These are phyloP conservation scores for Thyatira batis DNA, from an alignment of 2,888 invertebrate species.

Conservation along the genomic window DNA sequence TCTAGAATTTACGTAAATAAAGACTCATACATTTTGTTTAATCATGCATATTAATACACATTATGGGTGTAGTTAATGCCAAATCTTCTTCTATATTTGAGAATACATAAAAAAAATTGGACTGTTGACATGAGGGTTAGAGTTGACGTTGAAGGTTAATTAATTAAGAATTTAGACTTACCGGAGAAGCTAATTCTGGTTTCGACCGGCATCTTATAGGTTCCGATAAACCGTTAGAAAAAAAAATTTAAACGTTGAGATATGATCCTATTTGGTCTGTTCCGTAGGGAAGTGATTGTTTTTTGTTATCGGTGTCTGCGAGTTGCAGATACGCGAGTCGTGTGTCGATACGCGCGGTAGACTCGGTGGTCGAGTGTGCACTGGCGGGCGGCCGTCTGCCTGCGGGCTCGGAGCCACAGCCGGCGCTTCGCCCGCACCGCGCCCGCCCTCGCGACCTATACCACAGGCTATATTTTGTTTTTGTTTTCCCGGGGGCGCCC, in stretches of 20 bases:
- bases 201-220: slow-evolving; percentile 72
- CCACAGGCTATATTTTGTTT: slow-evolving; percentile 39
- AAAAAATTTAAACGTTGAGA: not conserved
- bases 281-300: slow-evolving; percentile 23
- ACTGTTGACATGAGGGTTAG: not conserved
- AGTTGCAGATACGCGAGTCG: slow-evolving; percentile 48
- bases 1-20: not conserved
- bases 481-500: slow-evolving; percentile 46
- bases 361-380: slow-evolving; percentile 62
- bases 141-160: slow-evolving; percentile 2
- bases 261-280: slow-evolving; percentile 18
- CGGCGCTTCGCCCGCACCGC: slow-evolving; percentile 51
- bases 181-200: slow-evolving; percentile 79
- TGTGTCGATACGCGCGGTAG: slow-evolving; percentile 54
- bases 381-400: slow-evolving; percentile 61
- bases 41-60: not conserved
- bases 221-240: slow-evolving; percentile 12
- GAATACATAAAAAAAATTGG: not conserved
- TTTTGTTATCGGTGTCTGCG: slow-evolving; percentile 39
- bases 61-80: not conserved
- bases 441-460: slow-evolving; percentile 45
- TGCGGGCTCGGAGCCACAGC: slow-evolving; percentile 29
- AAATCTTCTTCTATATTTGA: too few species aligned
- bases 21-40: not conserved
- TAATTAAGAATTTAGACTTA: slow-evolving; percentile 49